Base-by-base conservation (phyloP, 2,888 invertebrate species). In the Folsomia candida region DNA sequence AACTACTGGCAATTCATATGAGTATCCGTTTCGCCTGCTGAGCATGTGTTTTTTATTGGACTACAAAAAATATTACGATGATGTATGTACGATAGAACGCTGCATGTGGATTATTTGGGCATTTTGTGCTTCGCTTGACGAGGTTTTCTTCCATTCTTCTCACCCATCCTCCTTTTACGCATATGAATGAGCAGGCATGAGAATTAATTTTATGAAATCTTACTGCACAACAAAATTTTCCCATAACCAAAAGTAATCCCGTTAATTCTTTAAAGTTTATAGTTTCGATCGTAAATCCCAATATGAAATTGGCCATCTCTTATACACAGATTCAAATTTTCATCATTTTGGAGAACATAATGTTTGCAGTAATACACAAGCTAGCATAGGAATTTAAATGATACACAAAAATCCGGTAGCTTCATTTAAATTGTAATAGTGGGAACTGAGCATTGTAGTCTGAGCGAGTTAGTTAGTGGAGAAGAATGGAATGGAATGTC, bases 401-500 rank as follows among this genome's bases (percentile, higher is more conserved):
- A n/a, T n/a, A n/a, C n/a, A n/a, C n/a, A n/a, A n/a, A n/a, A n/a
- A n/a, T n/a, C n/a, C n/a, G n/a, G n/a, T n/a, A n/a, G n/a, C n/a
- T n/a, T n/a, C n/a, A n/a, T n/a, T n/a, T n/a, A n/a, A n/a, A n/a
- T n/a, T n/a, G n/a, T n/a, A n/a, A n/a, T n/a, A n/a, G n/a, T n/a
- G n/a, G n/a, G n/a, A n/a, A n/a, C n/a, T n/a, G n/a, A n/a, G n/a
- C n/a, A n/a, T 54, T 18, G 54, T 54, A 54, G 54, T n/a, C 54
- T 54, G 22, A 54, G 20, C 18, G 37, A 37, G 37, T 37, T 37
- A 37, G 37, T 54, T 54, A 64, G 3, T 47, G 22, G 20, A 24
- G n/a, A 64, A 51, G 47, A 54, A 54, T 11, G 54, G n/a, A 54
- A 54, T 54, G 54, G 63, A 64, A 64, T 64, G 63, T 64, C 63